Evolutionary conservation across 2,888 invertebrate species (phyloP), one percentile per base, ranked within the genome.

Genomic region (Ectemnius cavifrons): DNA sequence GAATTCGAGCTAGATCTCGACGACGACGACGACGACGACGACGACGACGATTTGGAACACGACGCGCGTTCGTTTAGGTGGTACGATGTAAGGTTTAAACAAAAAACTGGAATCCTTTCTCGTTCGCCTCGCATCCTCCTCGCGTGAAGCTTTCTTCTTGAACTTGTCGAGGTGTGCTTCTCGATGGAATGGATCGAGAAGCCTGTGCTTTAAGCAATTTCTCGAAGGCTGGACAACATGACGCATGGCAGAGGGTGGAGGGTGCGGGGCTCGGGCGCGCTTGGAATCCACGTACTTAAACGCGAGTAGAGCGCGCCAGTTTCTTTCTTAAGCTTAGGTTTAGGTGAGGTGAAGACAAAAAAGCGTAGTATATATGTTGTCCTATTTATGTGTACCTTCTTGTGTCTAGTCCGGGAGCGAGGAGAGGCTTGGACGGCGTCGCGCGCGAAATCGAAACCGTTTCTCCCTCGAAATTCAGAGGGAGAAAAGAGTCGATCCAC

Each of bases 371-470:
- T 80, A 73, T 73, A 79, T 77, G 79, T 83, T 84, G 86, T 88
- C 84, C 82, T 88, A 89, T 88, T 88, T 89, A 88, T 88, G 88
- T 89, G 89, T 89, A 90, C 87, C 88, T 89, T 88, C 72, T 84
- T 88, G 87, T 89, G 89, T 90, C 90, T 90, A 90, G 90, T 90
- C 90, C 85, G 85, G 86, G 86, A 80, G 79, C 77, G 75, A 71
- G 75, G 75, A 73, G 63, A 74, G 77, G 80, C 73, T 61, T 73
- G 16, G 16, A 52, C 68, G 63, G 67, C 70, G n/a, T n/a, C n/a
- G 71, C 67, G 71, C 71, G n/a, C 13, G 13, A n/a, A 14, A 64
- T 8, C n/a, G 37, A 45, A 37, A 1, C 37, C 37, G 37, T 4
- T 6, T 37, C 11, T 11, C 37, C 8, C 37, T 37, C 37, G 37